Percentiles rank a stretch among this genome's conserved stretches.
phyloP scores from a whole-genome alignment of 2,888 invertebrate species.

The Eupeodes luniger region DNA sequence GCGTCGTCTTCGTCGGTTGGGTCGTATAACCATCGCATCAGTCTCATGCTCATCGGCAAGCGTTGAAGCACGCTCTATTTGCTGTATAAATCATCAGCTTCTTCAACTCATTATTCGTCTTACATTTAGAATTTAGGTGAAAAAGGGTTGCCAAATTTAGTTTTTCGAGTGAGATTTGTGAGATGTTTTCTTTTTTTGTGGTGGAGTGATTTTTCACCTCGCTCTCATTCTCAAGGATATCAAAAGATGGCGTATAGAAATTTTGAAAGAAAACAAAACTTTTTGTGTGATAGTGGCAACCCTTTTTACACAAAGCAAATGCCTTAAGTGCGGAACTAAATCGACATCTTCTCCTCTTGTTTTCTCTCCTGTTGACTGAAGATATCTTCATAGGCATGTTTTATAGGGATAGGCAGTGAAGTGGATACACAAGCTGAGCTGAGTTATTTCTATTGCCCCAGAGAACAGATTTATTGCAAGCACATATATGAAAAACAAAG shows the following conservation, averaged over 20 bases:
- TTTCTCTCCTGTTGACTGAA: conserved; percentile 69
- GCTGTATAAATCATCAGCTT: conserved; percentile 74
- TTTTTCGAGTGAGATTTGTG: too few species aligned
- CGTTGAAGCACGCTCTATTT: conserved; percentile 70
- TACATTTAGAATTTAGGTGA: conserved; percentile 13
- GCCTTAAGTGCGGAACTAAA: conserved; percentile 73
- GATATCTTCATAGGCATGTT: conserved; percentile 74
- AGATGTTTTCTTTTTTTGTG: neutral
- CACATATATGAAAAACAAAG: conserved; percentile 41
- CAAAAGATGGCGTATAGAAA: too few species aligned
- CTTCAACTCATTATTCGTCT: conserved; percentile 59
- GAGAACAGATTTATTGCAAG: conserved; percentile 73
- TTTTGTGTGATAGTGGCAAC: conserved; percentile 9
- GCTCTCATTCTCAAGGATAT: too few species aligned
- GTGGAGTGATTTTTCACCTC: too few species aligned
- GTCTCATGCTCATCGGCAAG: conserved; percentile 27
- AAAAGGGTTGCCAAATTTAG: neutral
- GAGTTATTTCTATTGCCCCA: conserved; percentile 71
- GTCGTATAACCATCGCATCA: neutral
- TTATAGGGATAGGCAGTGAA: conserved; percentile 45
- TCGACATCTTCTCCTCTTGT: conserved; percentile 66
- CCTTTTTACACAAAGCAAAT: conserved; percentile 1
- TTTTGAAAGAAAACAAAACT: neutral
- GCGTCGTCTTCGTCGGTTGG: too few species aligned
- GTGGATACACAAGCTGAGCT: conserved; percentile 68